Evolutionary conservation across 53 echinoderm and acorn worm genomes (phyloP).

Genomic region (Temnopleurus reevesii): DNA sequence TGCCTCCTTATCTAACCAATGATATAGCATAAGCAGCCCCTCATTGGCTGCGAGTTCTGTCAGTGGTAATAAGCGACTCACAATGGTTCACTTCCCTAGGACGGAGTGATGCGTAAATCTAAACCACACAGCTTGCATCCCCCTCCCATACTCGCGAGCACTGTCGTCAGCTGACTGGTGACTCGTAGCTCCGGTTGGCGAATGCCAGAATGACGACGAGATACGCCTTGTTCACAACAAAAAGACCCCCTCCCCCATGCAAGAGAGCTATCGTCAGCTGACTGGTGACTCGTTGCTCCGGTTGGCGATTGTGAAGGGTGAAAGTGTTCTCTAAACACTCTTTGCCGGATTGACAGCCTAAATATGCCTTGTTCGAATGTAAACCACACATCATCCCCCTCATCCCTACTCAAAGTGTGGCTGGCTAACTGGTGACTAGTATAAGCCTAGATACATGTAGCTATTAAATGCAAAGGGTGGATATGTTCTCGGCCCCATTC

Average conservation of each 20-base stretch:
- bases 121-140: conserved; percentile 8
- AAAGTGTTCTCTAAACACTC: neutral
- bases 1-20: conserved; percentile 11
- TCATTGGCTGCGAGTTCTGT: neutral
- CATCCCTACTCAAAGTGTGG: too few relatives aligned
- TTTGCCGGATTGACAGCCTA: too few relatives aligned
- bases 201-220: too few relatives aligned
- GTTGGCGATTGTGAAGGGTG: neutral
- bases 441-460: too few relatives aligned
- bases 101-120: conserved; percentile 1
- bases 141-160: neutral
- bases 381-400: too few relatives aligned
- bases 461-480: too few relatives aligned
- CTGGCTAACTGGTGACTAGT: too few relatives aligned
- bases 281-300: neutral
- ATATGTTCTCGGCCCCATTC: too few relatives aligned
- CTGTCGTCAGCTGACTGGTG: neutral
- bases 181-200: too few relatives aligned
- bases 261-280: neutral
- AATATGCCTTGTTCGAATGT: too few relatives aligned
- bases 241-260: neutral
- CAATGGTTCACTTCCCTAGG: neutral
- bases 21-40: neutral
- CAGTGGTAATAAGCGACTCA: conserved; percentile 5
- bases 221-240: too few relatives aligned